Evolutionary conservation across 1,140 invertebrate species (phyloP).

Genomic region (Drosophila pandora): DNA sequence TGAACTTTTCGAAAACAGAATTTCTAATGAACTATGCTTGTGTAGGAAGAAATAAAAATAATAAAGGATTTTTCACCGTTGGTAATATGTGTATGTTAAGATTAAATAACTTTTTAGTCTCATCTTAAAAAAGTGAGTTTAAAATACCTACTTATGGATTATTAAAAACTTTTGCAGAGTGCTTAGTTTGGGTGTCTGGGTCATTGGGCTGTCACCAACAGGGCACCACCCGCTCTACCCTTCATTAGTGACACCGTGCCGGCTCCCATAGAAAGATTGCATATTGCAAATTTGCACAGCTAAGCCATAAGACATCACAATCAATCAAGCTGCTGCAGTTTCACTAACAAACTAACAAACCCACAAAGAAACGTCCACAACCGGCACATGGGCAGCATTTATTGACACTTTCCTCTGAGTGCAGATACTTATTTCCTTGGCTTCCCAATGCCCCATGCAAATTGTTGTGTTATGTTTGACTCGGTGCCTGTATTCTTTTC

Average conservation of each 20-base stretch:
- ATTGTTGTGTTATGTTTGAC: slow-evolving; percentile 4
- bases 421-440: slow-evolving; percentile 27
- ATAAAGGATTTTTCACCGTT: too few species aligned
- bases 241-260: slow-evolving; percentile 28
- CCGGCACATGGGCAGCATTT: slow-evolving; percentile 24
- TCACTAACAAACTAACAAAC: slow-evolving; percentile 46
- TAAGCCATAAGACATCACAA: slow-evolving; percentile 24
- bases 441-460: slow-evolving; percentile 6
- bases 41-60: too few species aligned
- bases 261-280: slow-evolving; percentile 11
- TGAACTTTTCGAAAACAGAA: too few species aligned
- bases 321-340: slow-evolving; percentile 62
- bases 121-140: too few species aligned
- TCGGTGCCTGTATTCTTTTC: slow-evolving; percentile 21
- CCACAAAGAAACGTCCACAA: slow-evolving; percentile 37
- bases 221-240: neutral
- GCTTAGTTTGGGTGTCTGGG: slow-evolving; percentile 7
- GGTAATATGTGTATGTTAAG: neutral
- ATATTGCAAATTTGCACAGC: slow-evolving; percentile 19
- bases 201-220: slow-evolving; percentile 9
- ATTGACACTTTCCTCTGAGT: slow-evolving; percentile 68
- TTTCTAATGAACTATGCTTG: too few species aligned
- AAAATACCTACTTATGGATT: neutral
- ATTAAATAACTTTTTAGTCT: neutral
- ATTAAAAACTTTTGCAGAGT: neutral